Evolutionary conservation across 2,888 invertebrate genomes (phyloP), one percentile per base, ranked within the genome.

Genomic region (Polydrusus tereticollis): DNA sequence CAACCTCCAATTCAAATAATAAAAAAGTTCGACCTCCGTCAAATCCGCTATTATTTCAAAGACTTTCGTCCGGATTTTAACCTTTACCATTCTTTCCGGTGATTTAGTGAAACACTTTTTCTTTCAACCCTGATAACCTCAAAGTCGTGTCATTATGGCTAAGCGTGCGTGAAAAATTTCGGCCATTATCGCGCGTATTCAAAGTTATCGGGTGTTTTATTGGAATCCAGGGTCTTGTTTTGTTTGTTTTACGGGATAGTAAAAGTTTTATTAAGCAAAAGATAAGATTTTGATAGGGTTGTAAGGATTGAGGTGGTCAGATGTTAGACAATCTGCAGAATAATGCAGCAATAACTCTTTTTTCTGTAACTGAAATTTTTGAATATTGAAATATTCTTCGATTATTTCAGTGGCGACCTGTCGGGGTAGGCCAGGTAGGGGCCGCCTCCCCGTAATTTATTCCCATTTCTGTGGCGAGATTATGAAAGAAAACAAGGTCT

Each of bases 81-180:
- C 62, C 62, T 69, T 69, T 69, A 63, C 43, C 69, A 69, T 69
- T 69, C 33, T 63, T 62, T 62, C 36, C 69, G 55, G 63, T 69
- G 69, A 69, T 69, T 69, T 64, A 69, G 47, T 50, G 64, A 69
- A 69, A 64, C 69, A 58, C 47, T 64, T 69, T 69, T 69, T 69
- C 69, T 64, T 64, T 38, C 45, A 69, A 69, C 58, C 69, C 69
- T 36, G 69, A 69, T 69, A 69, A 69, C 69, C 57, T 57, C 57
- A 69, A 62, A 69, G 45, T 63, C 63, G 47, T 58, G 58, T 58
- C 64, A 58, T 69, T 69, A 69, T 33, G 66, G 66, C 18, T 66
- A 69, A 64, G 47, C 47, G 63, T 47, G 64, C 58, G 64, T 69
- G 64, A 69, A 69, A 64, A 69, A 69, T 69, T 21, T 52, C 41